A percentile compares a stretch with the other conserved stretches of the same genome.
Evolutionary conservation across 1,140 invertebrate genomes (phyloP).

Genomic region (Tenebrio molitor): DNA sequence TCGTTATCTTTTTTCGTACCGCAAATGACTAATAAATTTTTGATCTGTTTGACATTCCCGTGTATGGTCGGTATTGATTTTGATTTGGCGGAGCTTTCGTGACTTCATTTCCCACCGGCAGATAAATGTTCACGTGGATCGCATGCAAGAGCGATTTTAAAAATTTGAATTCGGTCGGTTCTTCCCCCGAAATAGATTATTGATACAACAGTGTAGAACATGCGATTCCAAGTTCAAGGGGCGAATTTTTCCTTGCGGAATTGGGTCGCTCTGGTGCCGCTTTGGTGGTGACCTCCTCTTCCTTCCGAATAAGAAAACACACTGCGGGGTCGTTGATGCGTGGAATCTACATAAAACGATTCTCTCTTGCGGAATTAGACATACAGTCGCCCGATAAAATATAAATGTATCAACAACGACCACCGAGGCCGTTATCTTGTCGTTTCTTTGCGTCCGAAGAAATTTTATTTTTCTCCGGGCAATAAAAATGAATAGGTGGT

Average conservation of each 20-base stretch:
- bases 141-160: constrained; percentile 18
- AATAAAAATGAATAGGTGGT: too few species aligned
- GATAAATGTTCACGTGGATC: constrained; percentile 20
- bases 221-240: not conserved
- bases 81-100: constrained; percentile 22
- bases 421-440: not conserved
- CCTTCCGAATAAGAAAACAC: too few species aligned
- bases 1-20: constrained; percentile 9
- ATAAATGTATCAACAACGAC: not conserved
- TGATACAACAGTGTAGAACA: not conserved
- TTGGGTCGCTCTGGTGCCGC: not conserved
- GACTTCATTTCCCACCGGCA: constrained; percentile 10
- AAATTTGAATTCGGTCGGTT: not conserved
- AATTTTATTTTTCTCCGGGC: not conserved
- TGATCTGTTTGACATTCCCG: constrained; percentile 9
- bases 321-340: too few species aligned
- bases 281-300: not conserved
- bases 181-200: constrained; percentile 5
- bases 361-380: constrained; percentile 2
- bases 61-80: constrained; percentile 20
- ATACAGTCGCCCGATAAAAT: constrained; percentile 21
- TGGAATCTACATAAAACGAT: constrained; percentile 14
- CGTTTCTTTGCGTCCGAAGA: not conserved
- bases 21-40: constrained; percentile 6
- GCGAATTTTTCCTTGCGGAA: not conserved